Evolutionary conservation across 1,140 invertebrate genomes (phyloP), one percentile per base, ranked within the genome.

Genomic region (Drepana arcuata): DNA sequence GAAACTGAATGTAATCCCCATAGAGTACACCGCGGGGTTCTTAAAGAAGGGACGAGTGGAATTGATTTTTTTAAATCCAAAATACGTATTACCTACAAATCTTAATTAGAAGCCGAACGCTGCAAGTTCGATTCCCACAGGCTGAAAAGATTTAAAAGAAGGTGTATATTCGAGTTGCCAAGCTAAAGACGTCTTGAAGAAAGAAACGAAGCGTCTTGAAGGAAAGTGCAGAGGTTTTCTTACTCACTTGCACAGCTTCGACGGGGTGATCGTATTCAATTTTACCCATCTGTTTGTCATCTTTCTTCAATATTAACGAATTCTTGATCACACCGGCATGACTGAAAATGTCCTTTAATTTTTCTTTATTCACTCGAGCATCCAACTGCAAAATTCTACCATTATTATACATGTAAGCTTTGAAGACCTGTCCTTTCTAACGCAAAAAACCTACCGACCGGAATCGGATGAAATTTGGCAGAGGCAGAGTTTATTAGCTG

Each of bases 211-310:
- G 18, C 4, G 9, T 5, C 4, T 5, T 5, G 9, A 21, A 5
- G 18, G 9, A 5, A 4, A 21, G 4, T 5, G 9, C 9, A 21
- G 4, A 21, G 18, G 4, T 9, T 21, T 5, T 21, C 9, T 5
- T 21, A 21, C 9, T 32, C 47, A 52, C 48, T 40, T 53, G 50
- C 2, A 99, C 95, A 16, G 96, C 95, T 84, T 98, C 96, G 10
- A 98, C 92, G 0, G 95, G 95, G 85, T 96, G 95, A 64, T 97
- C 95, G 84, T 93, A 98, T 81, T 96, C 92, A 25, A 98, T 89
- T 23, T 95, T 91, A 38, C 93, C 96, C 85, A 96, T 93, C 32
- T 95, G 95, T 61, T 33, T 18, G 1, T 30, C 24, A 5, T 31
- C 23, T 11, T 25, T 35, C 9, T 2, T 35, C 9, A 32, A 10